Percentiles rank a stretch among this genome's conserved stretches.
Evolutionary conservation across 1,140 invertebrate species (phyloP).

Genomic region (Arctopsyche grandis): DNA sequence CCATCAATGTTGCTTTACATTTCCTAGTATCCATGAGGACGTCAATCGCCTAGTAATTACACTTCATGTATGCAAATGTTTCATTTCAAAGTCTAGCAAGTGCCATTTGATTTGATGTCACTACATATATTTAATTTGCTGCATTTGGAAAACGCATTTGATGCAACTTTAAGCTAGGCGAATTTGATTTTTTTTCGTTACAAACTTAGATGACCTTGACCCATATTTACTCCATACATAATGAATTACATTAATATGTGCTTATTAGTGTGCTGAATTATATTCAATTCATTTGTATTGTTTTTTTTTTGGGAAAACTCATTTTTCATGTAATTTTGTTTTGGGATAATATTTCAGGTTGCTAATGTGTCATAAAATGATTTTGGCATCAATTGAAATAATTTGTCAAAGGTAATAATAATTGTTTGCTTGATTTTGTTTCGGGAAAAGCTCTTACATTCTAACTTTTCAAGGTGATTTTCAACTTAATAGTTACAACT

Average conservation of each 20-base stretch:
- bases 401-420: too few species aligned
- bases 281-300: neutral
- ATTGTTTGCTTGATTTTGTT: too few species aligned
- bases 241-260: neutral
- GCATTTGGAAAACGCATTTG: neutral
- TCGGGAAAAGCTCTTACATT: too few species aligned
- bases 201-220: constrained; percentile 4
- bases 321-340: neutral
- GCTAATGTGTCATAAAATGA: too few species aligned
- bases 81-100: neutral
- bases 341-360: neutral
- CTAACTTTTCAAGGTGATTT: too few species aligned
- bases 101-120: too few species aligned
- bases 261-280: neutral
- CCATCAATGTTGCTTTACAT: constrained; percentile 20
- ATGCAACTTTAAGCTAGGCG: neutral
- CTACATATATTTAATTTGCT: too few species aligned
- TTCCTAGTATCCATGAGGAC: constrained; percentile 34
- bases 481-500: too few species aligned
- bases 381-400: too few species aligned
- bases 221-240: neutral
- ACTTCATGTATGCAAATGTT: neutral
- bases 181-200: constrained; percentile 6
- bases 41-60: neutral
- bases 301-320: neutral